Evolutionary conservation across 2,888 invertebrate species (phyloP).

Genomic region (Strigamia maritima): DNA sequence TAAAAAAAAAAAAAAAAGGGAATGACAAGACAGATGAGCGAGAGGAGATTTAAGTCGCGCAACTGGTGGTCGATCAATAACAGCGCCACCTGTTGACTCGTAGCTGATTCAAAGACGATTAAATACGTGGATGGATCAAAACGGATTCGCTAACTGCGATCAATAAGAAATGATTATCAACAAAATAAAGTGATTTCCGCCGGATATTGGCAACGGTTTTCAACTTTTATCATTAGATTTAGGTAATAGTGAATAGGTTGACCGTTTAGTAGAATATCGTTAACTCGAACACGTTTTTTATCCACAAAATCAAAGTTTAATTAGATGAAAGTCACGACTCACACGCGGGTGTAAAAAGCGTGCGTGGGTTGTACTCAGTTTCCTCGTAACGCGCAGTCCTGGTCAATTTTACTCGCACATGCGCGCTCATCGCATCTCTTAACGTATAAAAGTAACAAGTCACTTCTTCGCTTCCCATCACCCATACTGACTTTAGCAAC

Average conservation of each 20-base stretch:
- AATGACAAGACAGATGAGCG: not conserved
- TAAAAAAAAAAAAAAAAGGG: not conserved
- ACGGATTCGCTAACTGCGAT: not conserved
- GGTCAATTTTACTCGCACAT: conserved; percentile 25
- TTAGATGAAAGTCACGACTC: not conserved
- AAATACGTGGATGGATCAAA: not conserved
- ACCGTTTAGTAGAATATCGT: no score
- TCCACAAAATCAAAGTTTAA: no score
- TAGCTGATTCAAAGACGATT: conserved; percentile 13
- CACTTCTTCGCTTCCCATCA: not conserved
- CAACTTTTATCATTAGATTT: not conserved
- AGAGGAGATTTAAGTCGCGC: not conserved
- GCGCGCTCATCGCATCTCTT: not conserved
- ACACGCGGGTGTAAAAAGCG: not conserved
- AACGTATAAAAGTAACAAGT: conserved; percentile 29
- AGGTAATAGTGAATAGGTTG: no score
- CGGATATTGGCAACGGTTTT: not conserved
- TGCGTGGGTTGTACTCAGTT: not conserved
- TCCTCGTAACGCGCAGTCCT: not conserved
- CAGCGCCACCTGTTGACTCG: conserved; percentile 18
- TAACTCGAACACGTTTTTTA: no score
- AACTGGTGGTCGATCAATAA: conserved; percentile 34
- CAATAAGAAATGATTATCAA: not conserved
- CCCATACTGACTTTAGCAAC: not conserved
- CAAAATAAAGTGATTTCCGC: not conserved